Percentiles rank a stretch among this genome's conserved stretches.
phyloP scores from a whole-genome alignment of 2,113 vertebrate genomes.

The Cairina moschata region DNA sequence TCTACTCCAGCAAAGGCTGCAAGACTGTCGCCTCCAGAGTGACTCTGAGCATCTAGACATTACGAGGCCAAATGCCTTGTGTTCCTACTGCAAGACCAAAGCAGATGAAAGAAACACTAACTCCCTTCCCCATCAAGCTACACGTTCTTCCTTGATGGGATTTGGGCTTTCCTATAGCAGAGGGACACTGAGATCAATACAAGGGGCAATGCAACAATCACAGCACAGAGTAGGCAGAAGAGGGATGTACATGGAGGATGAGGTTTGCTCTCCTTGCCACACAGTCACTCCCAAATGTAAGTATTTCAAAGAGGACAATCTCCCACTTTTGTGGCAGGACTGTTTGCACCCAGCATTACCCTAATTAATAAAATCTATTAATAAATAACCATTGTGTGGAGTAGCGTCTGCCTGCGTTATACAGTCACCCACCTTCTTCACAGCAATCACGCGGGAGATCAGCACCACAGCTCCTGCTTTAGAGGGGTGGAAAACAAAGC shows the following conservation, averaged over 20 bases:
- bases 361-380: background rate
- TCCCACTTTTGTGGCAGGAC: background rate
- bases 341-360: background rate
- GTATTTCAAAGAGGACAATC: background rate
- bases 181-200: background rate
- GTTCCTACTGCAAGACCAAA: background rate
- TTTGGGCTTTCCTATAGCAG: background rate
- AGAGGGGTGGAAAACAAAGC: no score
- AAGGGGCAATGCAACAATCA: accelerated
- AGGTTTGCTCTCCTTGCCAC: background rate
- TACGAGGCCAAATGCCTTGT: accelerated
- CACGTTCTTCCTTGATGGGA: background rate
- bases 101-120: background rate
- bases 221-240: no score
- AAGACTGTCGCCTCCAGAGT: slow-evolving; percentile 77
- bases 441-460: background rate
- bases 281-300: accelerated
- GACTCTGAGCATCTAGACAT: background rate
- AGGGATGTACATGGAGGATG: background rate
- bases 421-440: background rate
- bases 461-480: background rate
- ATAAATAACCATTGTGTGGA: background rate
- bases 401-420: background rate
- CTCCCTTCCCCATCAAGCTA: background rate
- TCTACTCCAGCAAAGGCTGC: slow-evolving; percentile 89